These are phyloP conservation scores for Brachionus rubens DNA, from an alignment of 1,140 invertebrate species.

Conservation along the genomic window DNA sequence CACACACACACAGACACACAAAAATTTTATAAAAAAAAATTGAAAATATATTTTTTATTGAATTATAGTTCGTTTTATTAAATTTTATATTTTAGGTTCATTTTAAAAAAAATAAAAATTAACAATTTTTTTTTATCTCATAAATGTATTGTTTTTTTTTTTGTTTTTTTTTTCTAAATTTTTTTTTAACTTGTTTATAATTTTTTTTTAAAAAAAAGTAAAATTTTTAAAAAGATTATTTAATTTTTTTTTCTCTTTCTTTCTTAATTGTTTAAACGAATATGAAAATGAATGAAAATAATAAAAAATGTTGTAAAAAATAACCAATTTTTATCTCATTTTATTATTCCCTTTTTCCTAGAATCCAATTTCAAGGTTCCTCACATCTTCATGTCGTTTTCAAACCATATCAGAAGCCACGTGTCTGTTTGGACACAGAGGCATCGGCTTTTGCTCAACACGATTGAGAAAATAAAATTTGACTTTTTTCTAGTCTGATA, in stretches of 20 bases:
- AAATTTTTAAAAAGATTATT: slow-evolving; percentile 20
- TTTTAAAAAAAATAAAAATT: background rate
- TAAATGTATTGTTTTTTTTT: slow-evolving; percentile 27
- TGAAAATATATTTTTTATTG: slow-evolving; percentile 30
- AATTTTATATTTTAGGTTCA: background rate
- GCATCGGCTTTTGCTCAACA: too few species aligned
- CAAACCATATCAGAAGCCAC: too few species aligned
- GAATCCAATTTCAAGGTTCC: background rate
- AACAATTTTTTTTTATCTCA: slow-evolving; percentile 20
- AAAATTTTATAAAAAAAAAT: background rate
- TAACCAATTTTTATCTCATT: background rate
- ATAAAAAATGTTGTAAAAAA: slow-evolving; percentile 38
- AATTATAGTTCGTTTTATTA: background rate
- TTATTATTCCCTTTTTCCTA: background rate
- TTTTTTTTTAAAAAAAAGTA: slow-evolving; percentile 1
- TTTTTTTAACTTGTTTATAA: slow-evolving; percentile 27
- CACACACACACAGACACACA: background rate
- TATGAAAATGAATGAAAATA: background rate
- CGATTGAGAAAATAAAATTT: too few species aligned
- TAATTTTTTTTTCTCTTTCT: background rate
- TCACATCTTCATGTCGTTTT: too few species aligned
- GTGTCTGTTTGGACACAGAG: too few species aligned
- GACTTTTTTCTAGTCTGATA: too few species aligned
- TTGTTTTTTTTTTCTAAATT: slow-evolving; percentile 2
- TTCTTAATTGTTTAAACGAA: background rate